These are phyloP conservation scores for Melanostoma scalare DNA, from an alignment of 2,888 invertebrate species.

Conservation along the genomic window DNA sequence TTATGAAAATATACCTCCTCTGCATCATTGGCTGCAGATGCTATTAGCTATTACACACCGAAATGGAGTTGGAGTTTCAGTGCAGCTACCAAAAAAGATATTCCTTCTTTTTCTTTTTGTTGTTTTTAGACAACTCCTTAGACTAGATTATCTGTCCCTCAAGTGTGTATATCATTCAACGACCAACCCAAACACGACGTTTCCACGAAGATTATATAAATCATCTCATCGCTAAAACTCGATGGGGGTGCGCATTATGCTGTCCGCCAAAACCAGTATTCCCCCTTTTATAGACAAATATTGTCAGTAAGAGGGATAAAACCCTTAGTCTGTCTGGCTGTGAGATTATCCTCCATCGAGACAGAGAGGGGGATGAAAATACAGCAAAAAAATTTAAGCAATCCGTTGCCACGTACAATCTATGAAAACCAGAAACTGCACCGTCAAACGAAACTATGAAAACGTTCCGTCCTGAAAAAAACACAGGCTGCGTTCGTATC, in stretches of 20 bases:
- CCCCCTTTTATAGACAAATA: constrained; percentile 7
- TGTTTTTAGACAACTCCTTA: constrained; percentile 41
- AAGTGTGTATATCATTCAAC: constrained; percentile 24
- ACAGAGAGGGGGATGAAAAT: constrained; percentile 36
- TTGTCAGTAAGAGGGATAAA: constrained; percentile 34
- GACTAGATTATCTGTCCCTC: constrained; percentile 47
- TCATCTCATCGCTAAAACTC: constrained; percentile 52
- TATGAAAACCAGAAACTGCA: constrained; percentile 38
- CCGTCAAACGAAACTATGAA: constrained; percentile 33
- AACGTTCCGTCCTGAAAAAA: background rate
- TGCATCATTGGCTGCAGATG: too few species aligned
- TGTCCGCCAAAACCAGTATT: background rate
- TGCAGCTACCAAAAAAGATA: constrained; percentile 19
- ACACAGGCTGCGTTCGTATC: constrained; percentile 4
- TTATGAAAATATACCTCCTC: too few species aligned
- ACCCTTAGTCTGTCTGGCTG: constrained; percentile 54
- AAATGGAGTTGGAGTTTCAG: constrained; percentile 1
- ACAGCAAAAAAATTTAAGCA: constrained; percentile 7
- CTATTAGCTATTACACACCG: background rate
- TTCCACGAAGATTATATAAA: constrained; percentile 43
- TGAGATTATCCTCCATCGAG: constrained; percentile 59
- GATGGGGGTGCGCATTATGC: constrained; percentile 33
- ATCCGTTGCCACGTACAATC: constrained; percentile 21
- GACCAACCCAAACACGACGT: background rate
- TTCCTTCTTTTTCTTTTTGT: constrained; percentile 43